Conservation (phyloP, 2,888 invertebrate species). For the Camponotus fellah region DNA sequence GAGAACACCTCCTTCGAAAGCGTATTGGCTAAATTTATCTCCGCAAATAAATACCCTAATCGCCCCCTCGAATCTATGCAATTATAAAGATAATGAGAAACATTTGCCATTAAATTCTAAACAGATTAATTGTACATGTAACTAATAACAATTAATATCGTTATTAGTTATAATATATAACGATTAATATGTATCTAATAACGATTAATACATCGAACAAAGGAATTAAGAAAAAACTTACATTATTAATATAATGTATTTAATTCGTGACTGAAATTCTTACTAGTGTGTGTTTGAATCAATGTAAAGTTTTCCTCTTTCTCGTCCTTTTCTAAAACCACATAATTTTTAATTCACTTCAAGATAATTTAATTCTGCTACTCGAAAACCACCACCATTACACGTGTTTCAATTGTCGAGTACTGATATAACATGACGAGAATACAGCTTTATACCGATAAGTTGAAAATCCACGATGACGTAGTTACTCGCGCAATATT, state of each 20-base stretch:
- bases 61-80: neutral
- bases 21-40: conserved; percentile 26
- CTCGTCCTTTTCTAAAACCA: neutral
- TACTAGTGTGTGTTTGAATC: neutral
- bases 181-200: too few relatives aligned
- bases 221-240: neutral
- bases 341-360: conserved; percentile 2
- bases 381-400: neutral
- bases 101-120: neutral
- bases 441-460: neutral
- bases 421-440: neutral
- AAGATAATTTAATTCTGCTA: conserved; percentile 1
- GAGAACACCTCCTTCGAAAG: conserved; percentile 11
- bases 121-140: neutral
- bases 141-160: neutral
- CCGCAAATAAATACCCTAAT: conserved; percentile 6
- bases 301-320: neutral
- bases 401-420: neutral
- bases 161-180: too few relatives aligned
- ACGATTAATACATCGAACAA: neutral
- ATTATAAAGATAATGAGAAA: neutral
- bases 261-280: neutral
- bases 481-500: conserved; percentile 8
- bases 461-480: conserved; percentile 20
- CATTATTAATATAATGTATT: too few relatives aligned